phyloP scores from a whole-genome alignment of 2,888 invertebrate species.

The Conops quadrifasciatus region DNA sequence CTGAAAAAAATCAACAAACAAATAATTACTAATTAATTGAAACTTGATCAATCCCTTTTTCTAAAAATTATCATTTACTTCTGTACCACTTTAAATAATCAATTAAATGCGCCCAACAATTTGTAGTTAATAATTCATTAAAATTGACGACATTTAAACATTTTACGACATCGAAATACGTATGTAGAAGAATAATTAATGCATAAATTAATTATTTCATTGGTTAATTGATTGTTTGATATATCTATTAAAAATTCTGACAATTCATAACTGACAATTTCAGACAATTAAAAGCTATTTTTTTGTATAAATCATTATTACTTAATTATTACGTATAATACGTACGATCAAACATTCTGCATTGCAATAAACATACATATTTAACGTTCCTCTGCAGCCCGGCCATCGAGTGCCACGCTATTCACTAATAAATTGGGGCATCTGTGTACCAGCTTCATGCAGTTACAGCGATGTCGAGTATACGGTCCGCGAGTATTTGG shows the following conservation, averaged over 20 bases:
- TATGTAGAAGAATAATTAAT: too few relatives aligned
- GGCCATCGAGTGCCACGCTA: constrained; percentile 76
- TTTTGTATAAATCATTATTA: not conserved
- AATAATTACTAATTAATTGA: not conserved
- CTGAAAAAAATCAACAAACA: not conserved
- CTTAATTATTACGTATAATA: not conserved
- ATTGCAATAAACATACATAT: too few relatives aligned
- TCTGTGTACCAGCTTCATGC: constrained; percentile 74
- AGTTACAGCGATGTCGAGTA: constrained; percentile 69
- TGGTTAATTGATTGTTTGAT: not conserved
- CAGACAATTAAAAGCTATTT: not conserved
- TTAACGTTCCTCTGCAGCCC: constrained; percentile 65
- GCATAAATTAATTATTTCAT: too few relatives aligned
- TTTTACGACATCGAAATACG: not conserved
- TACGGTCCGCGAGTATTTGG: constrained; percentile 67
- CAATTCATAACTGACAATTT: too few relatives aligned
- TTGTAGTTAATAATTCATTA: too few relatives aligned
- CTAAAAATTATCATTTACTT: too few relatives aligned
- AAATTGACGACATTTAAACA: not conserved
- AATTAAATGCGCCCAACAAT: too few relatives aligned
- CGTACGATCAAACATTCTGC: too few relatives aligned
- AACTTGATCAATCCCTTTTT: too few relatives aligned
- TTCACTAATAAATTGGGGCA: constrained; percentile 73
- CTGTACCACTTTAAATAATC: too few relatives aligned
- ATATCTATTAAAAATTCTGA: not conserved